Conservation (phyloP, 2,888 invertebrate genomes). For the Drosophila subquinaria region DNA sequence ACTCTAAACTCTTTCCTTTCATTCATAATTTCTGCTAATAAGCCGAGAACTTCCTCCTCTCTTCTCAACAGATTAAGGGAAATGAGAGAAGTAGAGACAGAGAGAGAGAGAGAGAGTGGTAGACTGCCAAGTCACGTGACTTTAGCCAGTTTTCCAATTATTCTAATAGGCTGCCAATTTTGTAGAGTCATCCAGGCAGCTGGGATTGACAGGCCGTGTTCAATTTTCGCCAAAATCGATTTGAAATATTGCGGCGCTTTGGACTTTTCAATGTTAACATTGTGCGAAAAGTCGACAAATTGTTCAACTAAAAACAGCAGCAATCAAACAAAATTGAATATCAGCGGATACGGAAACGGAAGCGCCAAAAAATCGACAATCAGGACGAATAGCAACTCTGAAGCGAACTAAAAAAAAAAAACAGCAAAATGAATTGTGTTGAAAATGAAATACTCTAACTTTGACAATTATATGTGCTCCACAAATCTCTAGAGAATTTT, state of each 20-base stretch:
- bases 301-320: constrained; percentile 71
- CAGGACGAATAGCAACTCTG: constrained; percentile 21
- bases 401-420: constrained; percentile 24
- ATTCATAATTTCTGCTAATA: constrained; percentile 66
- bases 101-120: neutral
- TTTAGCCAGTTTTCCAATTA: constrained; percentile 46
- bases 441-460: constrained; percentile 1
- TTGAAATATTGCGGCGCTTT: constrained; percentile 67
- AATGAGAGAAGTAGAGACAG: neutral
- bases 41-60: constrained; percentile 12
- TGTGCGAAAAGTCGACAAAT: constrained; percentile 74
- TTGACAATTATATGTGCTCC: no score
- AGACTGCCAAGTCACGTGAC: constrained; percentile 49
- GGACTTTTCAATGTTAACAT: constrained; percentile 73
- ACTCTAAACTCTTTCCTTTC: constrained; percentile 48
- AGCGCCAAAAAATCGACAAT: constrained; percentile 62
- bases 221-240: constrained; percentile 36
- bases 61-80: neutral
- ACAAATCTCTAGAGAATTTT: no score
- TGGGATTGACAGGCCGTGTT: constrained; percentile 28
- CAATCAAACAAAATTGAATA: constrained; percentile 84
- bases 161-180: constrained; percentile 45
- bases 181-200: constrained; percentile 44
- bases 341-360: constrained; percentile 69
- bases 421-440: neutral